phyloP scores from a whole-genome alignment of 1,140 invertebrate genomes.

The Drosophila tsacasi region DNA sequence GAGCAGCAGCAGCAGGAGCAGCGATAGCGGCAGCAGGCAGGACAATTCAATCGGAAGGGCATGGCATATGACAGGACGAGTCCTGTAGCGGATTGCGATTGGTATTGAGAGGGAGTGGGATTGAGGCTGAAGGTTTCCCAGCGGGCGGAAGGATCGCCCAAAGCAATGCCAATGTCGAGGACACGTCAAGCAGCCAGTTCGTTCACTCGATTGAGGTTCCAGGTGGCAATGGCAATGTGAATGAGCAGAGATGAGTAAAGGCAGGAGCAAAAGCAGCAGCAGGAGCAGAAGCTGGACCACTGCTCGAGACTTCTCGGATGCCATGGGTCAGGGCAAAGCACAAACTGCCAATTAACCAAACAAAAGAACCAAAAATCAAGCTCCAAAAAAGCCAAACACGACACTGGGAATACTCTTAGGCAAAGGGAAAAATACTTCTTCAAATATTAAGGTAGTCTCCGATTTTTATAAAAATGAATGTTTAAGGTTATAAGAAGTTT shows the following conservation, averaged over 20 bases:
- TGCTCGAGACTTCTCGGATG: conserved; percentile 13
- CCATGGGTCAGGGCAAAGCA: conserved; percentile 39
- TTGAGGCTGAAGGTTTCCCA: background rate
- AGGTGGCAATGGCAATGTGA: conserved; percentile 32
- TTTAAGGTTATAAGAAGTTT: too few species aligned
- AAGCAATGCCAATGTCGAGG: conserved; percentile 42
- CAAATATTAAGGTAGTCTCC: background rate
- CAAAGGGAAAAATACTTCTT: background rate
- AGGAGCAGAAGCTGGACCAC: background rate
- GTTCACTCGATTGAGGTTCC: conserved; percentile 36
- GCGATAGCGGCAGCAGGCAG: conserved; percentile 4
- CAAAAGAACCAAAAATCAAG: conserved; percentile 42
- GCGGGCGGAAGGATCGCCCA: conserved; percentile 6
- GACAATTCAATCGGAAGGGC: conserved; percentile 44
- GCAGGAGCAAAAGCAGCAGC: too few species aligned
- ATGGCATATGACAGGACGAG: conserved; percentile 45
- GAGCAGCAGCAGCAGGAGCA: background rate
- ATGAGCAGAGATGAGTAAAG: background rate
- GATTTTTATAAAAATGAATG: background rate
- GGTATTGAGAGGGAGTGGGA: background rate
- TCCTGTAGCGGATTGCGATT: conserved; percentile 24
- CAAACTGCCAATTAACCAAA: conserved; percentile 77
- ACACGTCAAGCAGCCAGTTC: conserved; percentile 41
- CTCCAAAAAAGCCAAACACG: background rate
- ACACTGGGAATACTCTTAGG: conserved; percentile 6